Evolutionary conservation across 2,113 vertebrate species (phyloP).

Genomic region (Cariama cristata): DNA sequence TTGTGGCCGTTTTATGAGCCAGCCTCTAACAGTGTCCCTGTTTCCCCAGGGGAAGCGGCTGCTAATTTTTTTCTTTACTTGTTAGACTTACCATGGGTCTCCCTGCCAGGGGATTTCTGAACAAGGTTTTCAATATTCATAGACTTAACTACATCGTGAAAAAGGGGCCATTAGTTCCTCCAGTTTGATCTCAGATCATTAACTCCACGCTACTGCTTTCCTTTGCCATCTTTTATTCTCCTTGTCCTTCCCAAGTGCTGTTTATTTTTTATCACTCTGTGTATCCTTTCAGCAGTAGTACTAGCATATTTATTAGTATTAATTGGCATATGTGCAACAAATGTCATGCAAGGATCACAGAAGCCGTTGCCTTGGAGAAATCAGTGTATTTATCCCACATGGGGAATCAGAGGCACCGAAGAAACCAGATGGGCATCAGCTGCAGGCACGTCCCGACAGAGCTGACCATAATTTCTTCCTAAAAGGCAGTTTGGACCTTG

Average conservation of each 20-base stretch:
- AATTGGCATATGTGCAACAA: conserved; percentile 46
- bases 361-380: conserved; percentile 14
- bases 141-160: background rate
- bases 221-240: background rate
- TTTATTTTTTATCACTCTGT: background rate
- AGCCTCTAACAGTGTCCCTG: background rate
- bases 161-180: background rate
- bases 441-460: background rate
- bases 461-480: background rate
- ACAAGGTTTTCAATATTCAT: conserved; percentile 43
- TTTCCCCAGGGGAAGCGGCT: background rate
- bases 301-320: conserved; percentile 44
- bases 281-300: background rate
- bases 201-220: background rate
- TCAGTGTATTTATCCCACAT: background rate
- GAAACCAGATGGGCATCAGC: conserved; percentile 57
- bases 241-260: background rate
- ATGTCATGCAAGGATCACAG: conserved; percentile 23
- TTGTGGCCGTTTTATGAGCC: background rate
- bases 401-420: background rate
- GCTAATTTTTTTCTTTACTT: background rate
- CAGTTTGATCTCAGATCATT: conserved; percentile 7
- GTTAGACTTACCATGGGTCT: background rate
- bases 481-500: conserved; percentile 10
- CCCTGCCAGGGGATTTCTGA: background rate